phyloP scores from a whole-genome alignment of 2,888 invertebrate species.

The Notocelia uddmanniana region DNA sequence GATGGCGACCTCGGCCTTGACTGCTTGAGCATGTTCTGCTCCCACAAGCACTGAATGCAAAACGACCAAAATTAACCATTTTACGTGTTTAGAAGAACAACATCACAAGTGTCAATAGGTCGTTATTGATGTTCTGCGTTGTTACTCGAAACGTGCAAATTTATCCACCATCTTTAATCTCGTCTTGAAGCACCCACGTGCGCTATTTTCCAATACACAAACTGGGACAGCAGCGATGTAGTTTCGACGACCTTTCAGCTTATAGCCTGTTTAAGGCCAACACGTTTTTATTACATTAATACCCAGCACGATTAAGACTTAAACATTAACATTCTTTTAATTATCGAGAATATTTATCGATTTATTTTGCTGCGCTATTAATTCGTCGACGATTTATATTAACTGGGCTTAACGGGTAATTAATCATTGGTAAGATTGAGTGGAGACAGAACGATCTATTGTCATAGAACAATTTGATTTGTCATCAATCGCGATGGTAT shows the following conservation, averaged over 20 bases:
- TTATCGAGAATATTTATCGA: conserved; percentile 37
- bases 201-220: conserved; percentile 72
- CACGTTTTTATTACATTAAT: conserved; percentile 60
- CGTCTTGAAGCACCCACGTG: conserved; percentile 69
- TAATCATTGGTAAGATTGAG: conserved; percentile 47
- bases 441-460: conserved; percentile 49
- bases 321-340: conserved; percentile 42
- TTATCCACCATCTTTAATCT: conserved; percentile 48
- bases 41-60: conserved; percentile 70
- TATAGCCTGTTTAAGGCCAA: conserved; percentile 78
- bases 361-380: conserved; percentile 19
- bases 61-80: conserved; percentile 65
- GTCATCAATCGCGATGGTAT: conserved; percentile 70
- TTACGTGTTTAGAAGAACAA: conserved; percentile 13
- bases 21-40: conserved; percentile 59
- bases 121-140: background rate
- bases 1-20: conserved; percentile 77
- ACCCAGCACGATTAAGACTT: conserved; percentile 45
- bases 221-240: conserved; percentile 78
- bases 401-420: conserved; percentile 24
- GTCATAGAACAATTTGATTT: conserved; percentile 61
- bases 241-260: conserved; percentile 79
- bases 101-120: conserved; percentile 48
- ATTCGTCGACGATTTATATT: conserved; percentile 27
- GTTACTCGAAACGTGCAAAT: conserved; percentile 23